Percentiles rank a stretch among this genome's conserved stretches.
These are phyloP conservation scores for Ochotona princeps DNA, from an alignment of 2,113 vertebrate genomes.

Conservation along the genomic window DNA sequence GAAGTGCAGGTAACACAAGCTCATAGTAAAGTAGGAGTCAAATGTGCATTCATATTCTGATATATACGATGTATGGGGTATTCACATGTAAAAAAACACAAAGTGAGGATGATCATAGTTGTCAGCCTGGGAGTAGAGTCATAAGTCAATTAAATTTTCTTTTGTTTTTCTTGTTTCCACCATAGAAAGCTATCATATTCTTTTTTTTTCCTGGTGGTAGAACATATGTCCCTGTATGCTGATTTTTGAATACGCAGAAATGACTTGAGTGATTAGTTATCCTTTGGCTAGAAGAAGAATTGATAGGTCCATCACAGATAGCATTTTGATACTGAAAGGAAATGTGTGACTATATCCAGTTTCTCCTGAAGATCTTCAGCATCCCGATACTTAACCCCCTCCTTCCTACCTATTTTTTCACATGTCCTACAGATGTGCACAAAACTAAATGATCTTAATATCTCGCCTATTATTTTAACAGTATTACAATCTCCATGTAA, in stretches of 20 bases:
- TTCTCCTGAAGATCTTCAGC: background rate
- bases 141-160: background rate
- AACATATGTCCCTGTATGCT: background rate
- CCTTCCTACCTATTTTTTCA: background rate
- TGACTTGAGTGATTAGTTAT: background rate
- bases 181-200: conserved; percentile 7
- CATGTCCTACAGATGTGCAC: background rate
- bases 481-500: background rate
- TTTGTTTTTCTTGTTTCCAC: background rate
- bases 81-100: background rate
- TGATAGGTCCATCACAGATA: background rate
- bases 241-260: background rate
- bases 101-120: background rate
- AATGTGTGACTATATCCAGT: background rate
- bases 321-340: background rate
- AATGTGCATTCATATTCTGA: background rate
- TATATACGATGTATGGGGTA: background rate
- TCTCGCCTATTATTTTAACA: background rate
- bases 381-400: background rate
- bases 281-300: background rate
- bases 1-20: background rate
- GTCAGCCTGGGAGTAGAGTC: background rate
- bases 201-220: background rate
- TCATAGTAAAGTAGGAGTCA: background rate
- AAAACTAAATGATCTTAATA: background rate